Evolutionary conservation across 1,140 invertebrate genomes (phyloP).

Genomic region (Pogonomyrmex californicus): DNA sequence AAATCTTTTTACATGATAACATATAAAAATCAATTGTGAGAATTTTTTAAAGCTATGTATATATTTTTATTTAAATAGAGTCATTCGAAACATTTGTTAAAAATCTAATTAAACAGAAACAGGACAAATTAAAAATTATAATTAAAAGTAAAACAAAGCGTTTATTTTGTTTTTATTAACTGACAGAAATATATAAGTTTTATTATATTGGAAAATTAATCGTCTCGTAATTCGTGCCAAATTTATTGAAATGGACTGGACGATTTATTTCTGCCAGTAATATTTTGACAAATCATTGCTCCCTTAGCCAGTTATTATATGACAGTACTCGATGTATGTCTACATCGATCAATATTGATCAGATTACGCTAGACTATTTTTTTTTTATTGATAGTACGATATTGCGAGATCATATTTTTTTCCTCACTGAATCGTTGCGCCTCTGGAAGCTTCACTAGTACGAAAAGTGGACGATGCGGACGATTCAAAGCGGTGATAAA

Average conservation of each 20-base stretch:
- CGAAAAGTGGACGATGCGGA: conserved; percentile 14
- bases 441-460: conserved; percentile 11
- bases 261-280: conserved; percentile 22
- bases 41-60: neutral
- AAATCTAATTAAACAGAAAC: neutral
- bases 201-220: neutral
- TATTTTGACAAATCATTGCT: conserved; percentile 33
- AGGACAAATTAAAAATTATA: conserved; percentile 14
- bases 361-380: conserved; percentile 30
- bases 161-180: conserved; percentile 4
- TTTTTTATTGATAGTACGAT: conserved; percentile 31
- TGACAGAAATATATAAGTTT: neutral
- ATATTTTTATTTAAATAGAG: conserved; percentile 14
- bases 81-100: neutral
- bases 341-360: conserved; percentile 43
- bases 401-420: conserved; percentile 51
- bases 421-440: neutral
- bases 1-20: neutral
- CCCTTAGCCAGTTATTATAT: conserved; percentile 4
- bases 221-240: neutral
- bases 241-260: conserved; percentile 8
- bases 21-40: neutral
- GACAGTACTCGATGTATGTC: neutral
- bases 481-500: conserved; percentile 47
- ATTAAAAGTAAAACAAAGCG: neutral